Conservation (phyloP, 2,113 vertebrate species). For the Platichthys stellatus region DNA sequence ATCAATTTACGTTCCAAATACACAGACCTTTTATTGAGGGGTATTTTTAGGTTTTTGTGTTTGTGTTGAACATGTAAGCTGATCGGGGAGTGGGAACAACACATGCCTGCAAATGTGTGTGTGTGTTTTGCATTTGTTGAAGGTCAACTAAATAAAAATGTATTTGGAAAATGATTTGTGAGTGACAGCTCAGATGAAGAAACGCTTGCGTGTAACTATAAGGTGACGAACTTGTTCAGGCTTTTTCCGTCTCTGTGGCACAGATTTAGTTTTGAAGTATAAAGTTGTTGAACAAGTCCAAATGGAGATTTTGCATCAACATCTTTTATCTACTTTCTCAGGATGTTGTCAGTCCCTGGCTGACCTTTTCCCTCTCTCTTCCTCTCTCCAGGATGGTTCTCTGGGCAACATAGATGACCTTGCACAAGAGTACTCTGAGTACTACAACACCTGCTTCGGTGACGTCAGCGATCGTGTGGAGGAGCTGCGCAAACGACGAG, state of each 20-base stretch:
- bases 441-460: slow-evolving; percentile 95
- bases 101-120: not conserved
- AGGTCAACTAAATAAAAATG: too few species aligned
- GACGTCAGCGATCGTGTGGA: slow-evolving; percentile 97
- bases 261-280: not conserved
- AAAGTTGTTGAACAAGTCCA: not conserved
- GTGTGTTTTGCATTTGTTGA: too few species aligned
- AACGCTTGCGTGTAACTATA: not conserved
- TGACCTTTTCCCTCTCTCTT: slow-evolving; percentile 23
- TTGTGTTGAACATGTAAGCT: not conserved
- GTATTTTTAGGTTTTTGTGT: slow-evolving; percentile 33
- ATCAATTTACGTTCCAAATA: slow-evolving; percentile 12
- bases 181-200: too few species aligned
- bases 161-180: not conserved
- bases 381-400: slow-evolving; percentile 89
- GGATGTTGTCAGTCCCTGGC: not conserved
- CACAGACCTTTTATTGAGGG: slow-evolving; percentile 11
- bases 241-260: not conserved
- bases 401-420: slow-evolving; percentile 98
- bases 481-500: slow-evolving; percentile 91
- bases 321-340: slow-evolving; percentile 4
- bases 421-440: slow-evolving; percentile 96
- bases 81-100: not conserved
- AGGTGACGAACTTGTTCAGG: not conserved
- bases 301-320: not conserved